Evolutionary conservation across 2,888 invertebrate species (phyloP).

Genomic region (Synanthedon tipuliformis): DNA sequence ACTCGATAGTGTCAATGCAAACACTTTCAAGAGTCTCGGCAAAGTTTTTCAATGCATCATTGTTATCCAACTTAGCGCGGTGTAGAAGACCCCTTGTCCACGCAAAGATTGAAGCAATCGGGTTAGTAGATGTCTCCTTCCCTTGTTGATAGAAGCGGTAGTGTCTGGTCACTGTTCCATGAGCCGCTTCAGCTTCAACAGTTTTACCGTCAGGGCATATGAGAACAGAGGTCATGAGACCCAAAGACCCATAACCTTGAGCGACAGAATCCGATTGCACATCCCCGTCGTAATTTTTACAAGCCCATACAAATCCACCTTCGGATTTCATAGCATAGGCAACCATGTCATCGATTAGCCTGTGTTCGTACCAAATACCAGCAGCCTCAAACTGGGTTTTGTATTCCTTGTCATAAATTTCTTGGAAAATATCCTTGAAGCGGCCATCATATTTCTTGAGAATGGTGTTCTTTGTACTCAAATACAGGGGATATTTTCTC

Average conservation of each 20-base stretch:
- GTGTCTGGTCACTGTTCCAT: constrained; percentile 96
- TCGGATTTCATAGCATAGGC: constrained; percentile 98
- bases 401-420: constrained; percentile 91
- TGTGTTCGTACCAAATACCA: constrained; percentile 97
- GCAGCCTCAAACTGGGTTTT: constrained; percentile 85
- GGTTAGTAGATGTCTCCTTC: constrained; percentile 98
- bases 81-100: constrained; percentile 96
- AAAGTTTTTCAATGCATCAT: constrained; percentile 80
- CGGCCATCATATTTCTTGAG: constrained; percentile 96
- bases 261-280: constrained; percentile 99
- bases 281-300: constrained; percentile 99
- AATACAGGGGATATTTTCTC: constrained; percentile 87
- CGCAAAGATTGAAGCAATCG: constrained; percentile 98
- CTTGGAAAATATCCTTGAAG: constrained; percentile 97
- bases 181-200: constrained; percentile 97
- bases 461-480: constrained; percentile 98
- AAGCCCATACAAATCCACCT: constrained; percentile 99
- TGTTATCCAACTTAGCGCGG: constrained; percentile 93
- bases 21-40: constrained; percentile 89
- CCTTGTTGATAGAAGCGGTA: constrained; percentile 91
- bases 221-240: constrained; percentile 98
- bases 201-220: constrained; percentile 98
- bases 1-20: constrained; percentile 94
- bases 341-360: constrained; percentile 99
- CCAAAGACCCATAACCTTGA: constrained; percentile 95